Evolutionary conservation across 2,888 invertebrate genomes (phyloP).

Genomic region (Beris chalybata): DNA sequence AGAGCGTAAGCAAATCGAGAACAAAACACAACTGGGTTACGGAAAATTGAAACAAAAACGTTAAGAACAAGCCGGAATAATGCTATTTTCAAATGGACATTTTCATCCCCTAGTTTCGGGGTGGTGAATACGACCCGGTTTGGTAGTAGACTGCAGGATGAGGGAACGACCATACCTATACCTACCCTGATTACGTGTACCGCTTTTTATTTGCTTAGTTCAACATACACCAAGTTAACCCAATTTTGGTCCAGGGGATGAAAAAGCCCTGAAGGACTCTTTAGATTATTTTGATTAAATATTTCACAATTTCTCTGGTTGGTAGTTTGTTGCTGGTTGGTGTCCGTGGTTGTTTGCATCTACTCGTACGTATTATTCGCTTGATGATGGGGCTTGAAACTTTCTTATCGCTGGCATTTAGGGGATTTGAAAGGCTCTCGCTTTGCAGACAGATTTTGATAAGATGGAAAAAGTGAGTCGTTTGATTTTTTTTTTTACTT

Average conservation of each 20-base stretch:
- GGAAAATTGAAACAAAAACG: not conserved
- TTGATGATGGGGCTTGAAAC: too few relatives aligned
- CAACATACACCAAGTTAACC: constrained; percentile 17
- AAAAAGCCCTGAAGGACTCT: constrained; percentile 29
- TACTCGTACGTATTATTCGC: not conserved
- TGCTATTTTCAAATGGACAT: not conserved
- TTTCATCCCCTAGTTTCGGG: too few relatives aligned
- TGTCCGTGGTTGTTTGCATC: constrained; percentile 10
- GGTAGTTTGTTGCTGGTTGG: constrained; percentile 14
- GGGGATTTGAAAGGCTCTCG: constrained; percentile 19
- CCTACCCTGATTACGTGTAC: constrained; percentile 30
- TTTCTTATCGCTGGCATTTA: constrained; percentile 13
- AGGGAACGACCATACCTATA: not conserved
- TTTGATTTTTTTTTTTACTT: not conserved
- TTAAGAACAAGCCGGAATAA: not conserved
- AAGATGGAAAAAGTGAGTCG: constrained; percentile 3
- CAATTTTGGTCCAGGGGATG: constrained; percentile 28
- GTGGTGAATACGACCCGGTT: too few relatives aligned
- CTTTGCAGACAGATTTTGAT: constrained; percentile 12
- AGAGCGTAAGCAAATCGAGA: not conserved
- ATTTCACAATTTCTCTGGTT: constrained; percentile 23
- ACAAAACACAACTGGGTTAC: not conserved
- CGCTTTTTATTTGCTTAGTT: not conserved
- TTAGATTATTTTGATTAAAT: constrained; percentile 35
- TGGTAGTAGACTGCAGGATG: too few relatives aligned